Percentiles rank a stretch among this genome's conserved stretches.
These are phyloP conservation scores for Brotogeris chrysoptera DNA, from an alignment of 2,797 vertebrate genomes.

Conservation along the genomic window DNA sequence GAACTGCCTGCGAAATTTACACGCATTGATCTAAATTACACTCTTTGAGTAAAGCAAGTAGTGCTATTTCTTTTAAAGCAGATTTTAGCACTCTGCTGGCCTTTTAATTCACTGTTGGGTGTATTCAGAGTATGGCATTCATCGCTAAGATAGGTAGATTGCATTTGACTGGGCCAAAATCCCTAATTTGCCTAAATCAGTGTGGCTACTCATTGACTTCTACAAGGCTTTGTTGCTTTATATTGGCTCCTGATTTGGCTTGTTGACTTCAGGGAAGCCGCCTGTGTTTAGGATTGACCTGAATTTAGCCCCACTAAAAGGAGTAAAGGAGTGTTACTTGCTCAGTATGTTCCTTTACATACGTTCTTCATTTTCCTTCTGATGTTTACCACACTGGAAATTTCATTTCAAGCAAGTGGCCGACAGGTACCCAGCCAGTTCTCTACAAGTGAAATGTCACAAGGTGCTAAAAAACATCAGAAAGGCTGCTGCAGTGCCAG, in stretches of 20 bases:
- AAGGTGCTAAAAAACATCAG: background rate
- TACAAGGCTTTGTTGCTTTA: background rate
- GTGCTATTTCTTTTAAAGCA: background rate
- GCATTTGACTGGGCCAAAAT: background rate
- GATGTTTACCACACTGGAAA: background rate
- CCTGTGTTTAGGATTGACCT: background rate
- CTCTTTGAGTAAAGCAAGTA: background rate
- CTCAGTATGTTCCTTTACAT: background rate
- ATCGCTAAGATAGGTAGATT: background rate
- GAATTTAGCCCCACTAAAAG: background rate
- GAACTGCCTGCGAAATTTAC: background rate
- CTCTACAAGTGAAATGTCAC: background rate
- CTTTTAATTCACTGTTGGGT: background rate
- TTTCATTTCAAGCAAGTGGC: background rate
- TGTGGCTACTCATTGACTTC: background rate
- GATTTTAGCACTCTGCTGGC: background rate
- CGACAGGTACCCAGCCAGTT: background rate
- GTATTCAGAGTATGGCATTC: background rate
- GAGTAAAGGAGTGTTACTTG: background rate
- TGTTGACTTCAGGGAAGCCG: background rate
- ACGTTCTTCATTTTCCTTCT: background rate
- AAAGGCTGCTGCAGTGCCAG: background rate
- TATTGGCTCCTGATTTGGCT: background rate
- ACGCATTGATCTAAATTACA: background rate
- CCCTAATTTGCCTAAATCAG: background rate